Evolutionary conservation across 2,113 vertebrate genomes (phyloP), one percentile per base, ranked within the genome.

Genomic region (Onychorhynchus coronatus): DNA sequence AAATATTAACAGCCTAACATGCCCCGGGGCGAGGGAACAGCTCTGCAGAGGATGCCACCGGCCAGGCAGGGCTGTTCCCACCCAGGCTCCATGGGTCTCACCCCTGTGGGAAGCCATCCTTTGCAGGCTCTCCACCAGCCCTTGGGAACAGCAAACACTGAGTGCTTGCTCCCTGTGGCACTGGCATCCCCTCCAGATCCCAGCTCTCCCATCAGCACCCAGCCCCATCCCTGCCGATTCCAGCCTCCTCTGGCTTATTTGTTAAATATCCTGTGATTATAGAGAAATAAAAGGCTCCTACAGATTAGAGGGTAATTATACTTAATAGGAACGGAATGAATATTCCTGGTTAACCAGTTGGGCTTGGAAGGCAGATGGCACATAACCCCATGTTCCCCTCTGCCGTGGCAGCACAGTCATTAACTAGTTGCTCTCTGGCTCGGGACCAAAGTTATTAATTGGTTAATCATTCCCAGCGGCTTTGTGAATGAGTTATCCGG

Each of bases 271-370:
- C 93, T 96, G 91, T 97, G 98, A 98, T 98, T 98, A 97, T 19
- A 91, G 50, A 92, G 96, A 96, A 98, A 98, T 97, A 96, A 97
- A 92, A 96, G 97, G 92, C 97, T 98, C 92, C 96, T 59, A 78
- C 96, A 93, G 96, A 97, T 95, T 91, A 89, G 93, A 71, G 96
- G 96, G 95, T 97, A 98, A 98, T 98, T 98, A 97, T 47, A 80
- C 85, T 96, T 98, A 98, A 97, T 97, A 97, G 97, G 96, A 98
- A 95, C 96, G 97, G 97, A 98, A 98, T 97, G 97, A 97, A 97
- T 95, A 95, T 97, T 98, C 96, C 96, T 96, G 97, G 96, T 97
- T 98, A 97, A 97, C 97, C 95, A 14, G 95, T 98, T 91, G 70
- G 87, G 96, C 95, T 94, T 93, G 93, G 95, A 95, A 96, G 97